A percentile compares a stretch with the other conserved stretches of the same genome.
Conservation (phyloP, 2,113 vertebrate genomes). For the Cariama cristata region DNA sequence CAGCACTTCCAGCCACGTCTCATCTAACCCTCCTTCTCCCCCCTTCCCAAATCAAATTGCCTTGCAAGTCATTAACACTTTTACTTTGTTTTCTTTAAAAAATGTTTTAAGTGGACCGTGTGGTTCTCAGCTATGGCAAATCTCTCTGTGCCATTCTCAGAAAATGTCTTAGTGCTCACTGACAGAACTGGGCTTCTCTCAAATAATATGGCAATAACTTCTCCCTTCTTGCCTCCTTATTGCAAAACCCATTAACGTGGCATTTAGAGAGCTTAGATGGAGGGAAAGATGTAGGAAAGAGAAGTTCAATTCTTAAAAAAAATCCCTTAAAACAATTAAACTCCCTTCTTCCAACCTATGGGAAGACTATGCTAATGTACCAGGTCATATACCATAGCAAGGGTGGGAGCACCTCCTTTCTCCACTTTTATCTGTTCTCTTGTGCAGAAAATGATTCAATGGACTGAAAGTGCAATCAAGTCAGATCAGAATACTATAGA, state of each 20-base stretch:
- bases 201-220: not conserved
- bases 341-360: not conserved
- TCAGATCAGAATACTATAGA: not conserved
- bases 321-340: not conserved
- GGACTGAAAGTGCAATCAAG: not conserved
- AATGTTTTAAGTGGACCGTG: not conserved
- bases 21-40: not conserved
- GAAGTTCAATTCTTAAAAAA: not conserved
- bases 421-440: not conserved
- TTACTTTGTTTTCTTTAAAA: not conserved
- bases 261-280: not conserved
- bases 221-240: not conserved
- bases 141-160: not conserved
- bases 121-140: not conserved
- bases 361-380: not conserved
- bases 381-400: not conserved
- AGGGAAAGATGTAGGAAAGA: not conserved
- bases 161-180: not conserved
- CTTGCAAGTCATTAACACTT: not conserved
- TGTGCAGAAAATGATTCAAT: not conserved
- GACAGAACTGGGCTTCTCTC: not conserved
- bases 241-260: not conserved
- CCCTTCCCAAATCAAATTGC: not conserved
- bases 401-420: not conserved
- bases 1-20: not conserved